Conservation (phyloP, 2,113 vertebrate genomes). For the Bujurquina vittata region DNA sequence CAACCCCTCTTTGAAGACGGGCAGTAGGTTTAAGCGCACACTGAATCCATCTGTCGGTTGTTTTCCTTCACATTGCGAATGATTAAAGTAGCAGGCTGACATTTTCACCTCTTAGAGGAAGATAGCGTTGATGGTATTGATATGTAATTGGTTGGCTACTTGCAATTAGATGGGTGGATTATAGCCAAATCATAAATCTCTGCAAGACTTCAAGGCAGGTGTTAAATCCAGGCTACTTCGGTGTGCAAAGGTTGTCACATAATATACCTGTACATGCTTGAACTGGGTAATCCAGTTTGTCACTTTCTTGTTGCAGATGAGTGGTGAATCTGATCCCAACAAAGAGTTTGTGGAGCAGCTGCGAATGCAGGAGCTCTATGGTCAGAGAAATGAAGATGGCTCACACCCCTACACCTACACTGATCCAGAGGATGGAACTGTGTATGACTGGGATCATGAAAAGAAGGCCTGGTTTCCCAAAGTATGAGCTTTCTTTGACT, state of each 20-base stretch:
- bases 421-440: slow-evolving; percentile 87
- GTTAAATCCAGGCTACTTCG: not conserved
- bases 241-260: not conserved
- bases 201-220: not conserved
- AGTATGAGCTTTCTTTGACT: slow-evolving; percentile 71
- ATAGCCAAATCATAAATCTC: not conserved
- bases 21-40: not conserved
- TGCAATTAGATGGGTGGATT: not conserved
- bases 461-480: slow-evolving; percentile 98
- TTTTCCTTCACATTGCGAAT: not conserved
- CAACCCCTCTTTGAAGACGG: not conserved
- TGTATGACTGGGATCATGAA: slow-evolving; percentile 93
- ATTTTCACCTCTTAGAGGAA: not conserved
- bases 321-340: slow-evolving; percentile 74
- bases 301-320: slow-evolving; percentile 64
- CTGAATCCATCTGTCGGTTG: not conserved
- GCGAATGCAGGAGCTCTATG: slow-evolving; percentile 88
- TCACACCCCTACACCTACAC: slow-evolving; percentile 82
- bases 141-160: not conserved
- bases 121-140: not conserved
- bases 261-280: not conserved
- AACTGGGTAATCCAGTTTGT: not conserved
- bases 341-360: slow-evolving; percentile 92
- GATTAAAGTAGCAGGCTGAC: not conserved
- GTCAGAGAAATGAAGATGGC: slow-evolving; percentile 59